Conservation (phyloP, 2,113 vertebrate species). For the Cottus gobio region DNA sequence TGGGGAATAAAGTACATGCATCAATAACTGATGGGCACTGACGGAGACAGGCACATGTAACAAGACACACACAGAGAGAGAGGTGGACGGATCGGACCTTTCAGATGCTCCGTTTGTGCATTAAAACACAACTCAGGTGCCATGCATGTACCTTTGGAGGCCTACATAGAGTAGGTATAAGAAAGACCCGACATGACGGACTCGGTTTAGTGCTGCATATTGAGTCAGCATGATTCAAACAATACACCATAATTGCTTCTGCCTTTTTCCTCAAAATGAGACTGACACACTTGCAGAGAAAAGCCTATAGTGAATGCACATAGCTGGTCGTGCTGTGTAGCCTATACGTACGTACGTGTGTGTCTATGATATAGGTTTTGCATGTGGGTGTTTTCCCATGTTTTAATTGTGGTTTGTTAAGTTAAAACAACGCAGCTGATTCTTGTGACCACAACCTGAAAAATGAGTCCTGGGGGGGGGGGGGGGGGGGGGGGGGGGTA, state of each 20-base stretch:
- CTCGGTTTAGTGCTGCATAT: not conserved
- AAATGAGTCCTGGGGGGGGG: conserved; percentile 29
- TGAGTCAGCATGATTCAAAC: conserved; percentile 11
- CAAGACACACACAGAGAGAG: conserved; percentile 47
- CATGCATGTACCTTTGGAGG: conserved; percentile 26
- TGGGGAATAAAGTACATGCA: conserved; percentile 77
- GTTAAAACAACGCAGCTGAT: conserved; percentile 20
- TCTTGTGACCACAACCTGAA: conserved; percentile 47
- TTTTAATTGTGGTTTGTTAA: conserved; percentile 51
- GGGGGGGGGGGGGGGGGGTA: not conserved
- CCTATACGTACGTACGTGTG: not conserved
- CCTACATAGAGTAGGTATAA: not conserved
- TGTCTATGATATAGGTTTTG: not conserved
- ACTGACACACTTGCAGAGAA: conserved; percentile 18
- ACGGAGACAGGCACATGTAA: conserved; percentile 65
- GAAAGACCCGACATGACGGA: not conserved
- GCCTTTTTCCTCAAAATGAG: not conserved
- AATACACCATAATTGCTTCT: not conserved
- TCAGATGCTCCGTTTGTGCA: conserved; percentile 33
- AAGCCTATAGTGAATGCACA: conserved; percentile 28
- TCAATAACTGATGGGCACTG: conserved; percentile 76
- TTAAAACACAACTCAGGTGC: conserved; percentile 20
- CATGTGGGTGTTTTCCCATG: conserved; percentile 44
- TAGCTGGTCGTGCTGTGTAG: conserved; percentile 23
- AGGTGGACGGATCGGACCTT: conserved; percentile 33